These are phyloP conservation scores for Drosophila bocqueti DNA, from an alignment of 1,140 invertebrate species.

Conservation along the genomic window DNA sequence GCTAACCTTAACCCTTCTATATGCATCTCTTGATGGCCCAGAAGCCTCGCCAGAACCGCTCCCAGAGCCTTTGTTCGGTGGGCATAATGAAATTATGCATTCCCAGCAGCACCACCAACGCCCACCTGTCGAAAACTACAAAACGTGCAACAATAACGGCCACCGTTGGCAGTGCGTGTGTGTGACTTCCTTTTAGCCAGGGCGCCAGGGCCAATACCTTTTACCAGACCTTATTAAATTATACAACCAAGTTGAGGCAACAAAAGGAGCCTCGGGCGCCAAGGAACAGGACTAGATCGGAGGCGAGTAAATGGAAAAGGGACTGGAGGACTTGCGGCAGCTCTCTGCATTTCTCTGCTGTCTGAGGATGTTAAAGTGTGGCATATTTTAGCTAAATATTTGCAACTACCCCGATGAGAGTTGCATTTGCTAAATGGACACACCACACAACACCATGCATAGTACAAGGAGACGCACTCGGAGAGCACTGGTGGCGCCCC, in stretches of 20 bases:
- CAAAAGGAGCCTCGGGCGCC: slow-evolving; percentile 38
- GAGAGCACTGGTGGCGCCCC: slow-evolving; percentile 14
- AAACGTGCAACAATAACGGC: slow-evolving; percentile 65
- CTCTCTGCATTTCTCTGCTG: slow-evolving; percentile 36
- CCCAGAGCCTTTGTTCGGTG: slow-evolving; percentile 44
- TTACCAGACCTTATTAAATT: slow-evolving; percentile 75
- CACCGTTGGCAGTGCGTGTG: slow-evolving; percentile 11
- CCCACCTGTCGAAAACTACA: slow-evolving; percentile 76
- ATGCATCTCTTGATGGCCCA: slow-evolving; percentile 7
- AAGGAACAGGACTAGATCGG: slow-evolving; percentile 5
- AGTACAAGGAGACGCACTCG: slow-evolving; percentile 6
- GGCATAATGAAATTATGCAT: slow-evolving; percentile 72
- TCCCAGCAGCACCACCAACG: slow-evolving; percentile 16
- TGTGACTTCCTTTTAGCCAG: slow-evolving; percentile 47
- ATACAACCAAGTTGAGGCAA: slow-evolving; percentile 60
- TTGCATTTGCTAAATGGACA: slow-evolving; percentile 62
- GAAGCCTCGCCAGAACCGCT: not conserved
- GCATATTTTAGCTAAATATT: slow-evolving; percentile 80
- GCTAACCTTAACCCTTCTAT: slow-evolving; percentile 15
- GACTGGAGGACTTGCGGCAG: not conserved
- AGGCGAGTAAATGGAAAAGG: not conserved
- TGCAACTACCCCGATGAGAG: slow-evolving; percentile 68
- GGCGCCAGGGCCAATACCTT: slow-evolving; percentile 63
- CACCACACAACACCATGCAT: slow-evolving; percentile 23
- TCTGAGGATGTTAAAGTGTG: slow-evolving; percentile 67